Base-by-base conservation (phyloP, 2,113 vertebrate species). In the Platysteira castanea region DNA sequence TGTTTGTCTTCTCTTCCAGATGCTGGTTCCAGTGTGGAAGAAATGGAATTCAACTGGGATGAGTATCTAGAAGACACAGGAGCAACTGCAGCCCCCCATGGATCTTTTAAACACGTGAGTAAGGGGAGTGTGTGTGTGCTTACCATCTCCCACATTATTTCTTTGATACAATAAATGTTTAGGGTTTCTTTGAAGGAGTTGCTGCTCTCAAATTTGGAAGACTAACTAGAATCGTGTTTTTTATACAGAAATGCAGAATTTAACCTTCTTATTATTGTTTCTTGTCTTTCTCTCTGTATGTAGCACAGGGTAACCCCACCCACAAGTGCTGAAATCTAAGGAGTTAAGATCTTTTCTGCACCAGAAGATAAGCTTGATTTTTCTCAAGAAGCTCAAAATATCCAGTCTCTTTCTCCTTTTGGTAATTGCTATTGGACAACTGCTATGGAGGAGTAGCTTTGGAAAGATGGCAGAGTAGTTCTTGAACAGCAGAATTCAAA, bases 11-110 rank as follows among this genome's bases (percentile, higher is more conserved):
- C 63, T 80, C 89, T 96, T 97, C 33, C 97, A 99, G 99, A 99
- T 96, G 98, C 98, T 94, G 99, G 99, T 94, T 99, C 98, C 95
- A 98, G 98, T 95, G 97, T 98, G 97, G 99, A 99, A 95, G 98
- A 98, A 85, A 97, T 98, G 54, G 99, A 99, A 96, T 99, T 99
- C 97, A 99, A 95, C 96, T 99, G 99, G 99, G 99, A 99, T 91
- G 99, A 99, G 82, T 99, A 99, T 97, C 98, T 99, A 92, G 99
- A 99, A 97, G 99, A 99, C 97, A 99, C 98, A 15, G 99, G 98
- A 71, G 98, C 99, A 18, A 93, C 93, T 79, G 99, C 99, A 64
- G 99, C 99, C 93, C 99, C 99, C 27, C 99, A 99, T 89, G 98
- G 98, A 49, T 99, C 98, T 70, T 99, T 99, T 96, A 99, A 99